Percentiles rank a stretch among this genome's conserved stretches.
Conservation (phyloP, 2,888 invertebrate species). For the Drosophila acutilabella region DNA sequence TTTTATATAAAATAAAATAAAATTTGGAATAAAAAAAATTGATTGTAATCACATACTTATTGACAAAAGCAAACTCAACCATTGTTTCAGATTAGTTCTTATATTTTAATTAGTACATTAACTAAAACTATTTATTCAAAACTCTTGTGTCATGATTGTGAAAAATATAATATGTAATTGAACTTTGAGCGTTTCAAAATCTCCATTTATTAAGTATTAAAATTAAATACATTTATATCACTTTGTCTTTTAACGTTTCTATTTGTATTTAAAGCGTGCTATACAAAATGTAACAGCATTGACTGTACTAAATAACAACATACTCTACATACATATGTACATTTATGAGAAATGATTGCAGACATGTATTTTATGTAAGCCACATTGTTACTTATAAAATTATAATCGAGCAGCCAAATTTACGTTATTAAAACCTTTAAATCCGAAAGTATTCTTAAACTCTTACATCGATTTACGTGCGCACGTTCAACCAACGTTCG, state of each 20-base stretch:
- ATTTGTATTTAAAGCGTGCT: conserved; percentile 38
- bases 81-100: conserved; percentile 8
- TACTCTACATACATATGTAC: conserved; percentile 30
- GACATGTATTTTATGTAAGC: conserved; percentile 34
- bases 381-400: no score
- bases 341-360: conserved; percentile 46
- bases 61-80: conserved; percentile 3
- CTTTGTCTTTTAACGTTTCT: conserved; percentile 58
- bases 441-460: background rate
- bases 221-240: conserved; percentile 17
- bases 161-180: conserved; percentile 10
- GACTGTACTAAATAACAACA: background rate
- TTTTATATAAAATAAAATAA: conserved; percentile 55
- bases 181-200: conserved; percentile 9
- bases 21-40: conserved; percentile 43
- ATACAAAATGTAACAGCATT: conserved; percentile 14
- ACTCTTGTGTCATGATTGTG: background rate
- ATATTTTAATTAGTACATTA: background rate
- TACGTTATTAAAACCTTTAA: no score
- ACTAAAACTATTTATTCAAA: background rate
- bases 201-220: conserved; percentile 18
- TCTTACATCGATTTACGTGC: conserved; percentile 13
- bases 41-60: conserved; percentile 18
- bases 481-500: conserved; percentile 14
- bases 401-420: no score